Evolutionary conservation across 2,797 vertebrate genomes (phyloP), one percentile per base, ranked within the genome.

Genomic region (Lerista edwardsae): DNA sequence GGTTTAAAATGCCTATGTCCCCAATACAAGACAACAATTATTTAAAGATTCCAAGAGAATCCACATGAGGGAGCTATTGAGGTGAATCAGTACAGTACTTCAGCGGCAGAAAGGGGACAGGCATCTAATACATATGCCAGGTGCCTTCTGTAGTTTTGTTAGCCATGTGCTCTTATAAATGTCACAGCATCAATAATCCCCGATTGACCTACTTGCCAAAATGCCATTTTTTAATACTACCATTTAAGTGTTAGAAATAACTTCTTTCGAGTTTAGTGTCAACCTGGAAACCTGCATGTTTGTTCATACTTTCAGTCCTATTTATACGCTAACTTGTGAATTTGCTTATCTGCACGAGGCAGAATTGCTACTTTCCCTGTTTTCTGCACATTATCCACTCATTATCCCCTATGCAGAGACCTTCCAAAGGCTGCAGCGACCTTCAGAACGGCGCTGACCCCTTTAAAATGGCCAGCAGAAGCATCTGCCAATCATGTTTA

Each of bases 61-160:
- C 83, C 83, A 84, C 83, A 84, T 3, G 83, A 51, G 83, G 83
- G 75, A 51, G 83, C 6, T 14, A 19, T 29, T 72, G 39, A 47
- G 39, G 36, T 29, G 36, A 14, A 62, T 72, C 39, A 21, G 15
- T 51, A n/a, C n/a, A n/a, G 15, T 17, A 47, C 4, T 25, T 1
- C 25, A 11, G 4, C 51, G n/a, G 23, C 25, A 11, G 29, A 41
- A 59, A 68, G 15, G 4, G 51, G 15, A 55, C 51, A 55, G 14
- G 51, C 10, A 55, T 55, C 15, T 10, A 17, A 17, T 55, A 55
- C 51, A 17, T 55, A 3, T 55, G 15, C 14, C 51, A 55, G 51
- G 15, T 15, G 8, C 67, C 19, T 69, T 36, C 6, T 9, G 36
- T 23, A 69, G 34, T 23, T 69, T 39, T 36, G 67, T 69, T 69